Base-by-base conservation (phyloP, 2,888 invertebrate genomes). In the Tupiocoris notatus region DNA sequence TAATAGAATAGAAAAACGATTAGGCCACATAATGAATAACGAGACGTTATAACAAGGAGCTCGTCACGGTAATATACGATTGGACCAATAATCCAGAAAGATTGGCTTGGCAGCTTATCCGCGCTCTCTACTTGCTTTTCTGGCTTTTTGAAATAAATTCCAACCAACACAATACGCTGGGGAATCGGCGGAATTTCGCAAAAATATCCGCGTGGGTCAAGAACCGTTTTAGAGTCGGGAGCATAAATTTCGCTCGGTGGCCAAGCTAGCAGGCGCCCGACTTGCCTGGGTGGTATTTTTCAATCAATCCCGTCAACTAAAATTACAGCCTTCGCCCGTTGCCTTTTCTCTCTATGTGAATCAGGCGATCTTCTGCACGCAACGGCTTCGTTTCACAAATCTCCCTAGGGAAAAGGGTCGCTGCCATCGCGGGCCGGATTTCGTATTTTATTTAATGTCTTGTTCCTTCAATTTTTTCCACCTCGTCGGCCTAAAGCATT, bases 291-390 rank as follows among this genome's bases (percentile, higher is more conserved):
- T 73, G 73, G 73, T 73, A 67, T 73, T 73, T 73, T 73, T 73
- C 73, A 63, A 63, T 73, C 73, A 73, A 63, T 63, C 63, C 73
- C 73, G 73, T 73, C 73, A 63, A 73, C 73, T 73, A 21, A 73
- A 73, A 73, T 73, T 73, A 73, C 73, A 73, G 73, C 73, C 73
- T 73, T 73, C 21, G 73, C 62, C 59, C n/a, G 22, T 70, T 25
- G 73, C 62, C 22, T 73, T 73, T 73, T 25, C 25, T 73, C 62
- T 17, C 23, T 70, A 22, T 20, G 17, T 59, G 73, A 57, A 73
- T 73, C 73, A 73, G 73, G 73, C 73, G 73, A 73, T 73, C 62
- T 62, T 54, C 62, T 39, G 73, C 73, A 73, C 73, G 73, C 73
- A 73, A 73, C 73, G 61, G n/a, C 25, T 24, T 39, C 25, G 61